Conservation (phyloP, 2,113 vertebrate species). For the Opisthocomus hoazin region DNA sequence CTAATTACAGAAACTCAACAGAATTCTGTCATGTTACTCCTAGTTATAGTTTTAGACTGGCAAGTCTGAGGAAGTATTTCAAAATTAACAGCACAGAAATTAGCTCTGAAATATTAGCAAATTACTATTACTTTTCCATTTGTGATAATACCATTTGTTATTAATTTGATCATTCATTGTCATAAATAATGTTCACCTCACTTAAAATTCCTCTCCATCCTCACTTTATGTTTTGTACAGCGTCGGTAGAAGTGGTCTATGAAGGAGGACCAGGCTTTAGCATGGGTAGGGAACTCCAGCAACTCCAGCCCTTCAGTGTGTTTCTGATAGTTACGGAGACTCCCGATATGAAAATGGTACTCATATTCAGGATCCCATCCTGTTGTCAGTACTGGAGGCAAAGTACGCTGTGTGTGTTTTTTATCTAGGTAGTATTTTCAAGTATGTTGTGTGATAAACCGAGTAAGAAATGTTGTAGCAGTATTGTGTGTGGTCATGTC, state of each 20-base stretch:
- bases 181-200: not conserved
- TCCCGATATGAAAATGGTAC: not conserved
- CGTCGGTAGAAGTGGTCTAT: not conserved
- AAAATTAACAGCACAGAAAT: not conserved
- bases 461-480: not conserved
- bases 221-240: not conserved
- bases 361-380: not conserved
- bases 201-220: not conserved
- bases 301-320: not conserved
- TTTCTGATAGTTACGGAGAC: not conserved
- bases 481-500: not conserved
- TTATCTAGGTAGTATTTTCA: not conserved
- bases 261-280: not conserved
- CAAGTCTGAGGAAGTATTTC: not conserved
- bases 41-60: not conserved
- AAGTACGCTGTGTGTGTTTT: not conserved
- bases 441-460: not conserved
- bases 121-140: not conserved
- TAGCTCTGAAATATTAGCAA: not conserved
- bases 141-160: not conserved
- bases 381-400: not conserved
- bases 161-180: not conserved
- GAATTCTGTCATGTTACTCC: not conserved
- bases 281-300: not conserved
- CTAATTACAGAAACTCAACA: not conserved